Percentiles rank a stretch among this genome's conserved stretches.
phyloP scores from a whole-genome alignment of 2,113 vertebrate genomes.

The Nyctibius bracteatus region DNA sequence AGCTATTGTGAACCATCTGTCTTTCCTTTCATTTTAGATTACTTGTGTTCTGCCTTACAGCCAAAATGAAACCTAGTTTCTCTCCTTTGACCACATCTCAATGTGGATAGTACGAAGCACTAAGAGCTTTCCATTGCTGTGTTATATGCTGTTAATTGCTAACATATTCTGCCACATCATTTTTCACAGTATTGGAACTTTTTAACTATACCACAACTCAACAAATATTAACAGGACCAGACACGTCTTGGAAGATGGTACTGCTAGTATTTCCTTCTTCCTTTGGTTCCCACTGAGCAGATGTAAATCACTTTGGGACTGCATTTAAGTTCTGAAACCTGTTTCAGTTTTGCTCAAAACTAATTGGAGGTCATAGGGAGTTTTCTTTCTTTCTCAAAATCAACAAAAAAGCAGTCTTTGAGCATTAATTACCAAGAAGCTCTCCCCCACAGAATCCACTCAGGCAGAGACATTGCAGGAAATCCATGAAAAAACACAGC shows the following conservation, averaged over 20 bases:
- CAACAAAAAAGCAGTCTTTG: neutral
- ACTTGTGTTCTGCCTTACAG: conserved; percentile 58
- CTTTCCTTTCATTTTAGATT: conserved; percentile 41
- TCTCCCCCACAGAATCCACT: neutral
- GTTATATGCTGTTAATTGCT: conserved; percentile 57
- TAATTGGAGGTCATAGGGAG: conserved; percentile 31
- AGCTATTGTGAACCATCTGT: neutral
- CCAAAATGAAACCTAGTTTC: conserved; percentile 60
- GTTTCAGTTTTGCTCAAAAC: conserved; percentile 42
- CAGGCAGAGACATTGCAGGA: neutral
- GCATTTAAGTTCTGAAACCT: conserved; percentile 42
- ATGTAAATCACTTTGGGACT: conserved; percentile 39
- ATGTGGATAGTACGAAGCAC: conserved; percentile 30
- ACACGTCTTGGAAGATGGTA: conserved; percentile 40
- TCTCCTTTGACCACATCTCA: conserved; percentile 55
- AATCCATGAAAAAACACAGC: neutral
- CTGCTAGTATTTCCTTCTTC: conserved; percentile 33
- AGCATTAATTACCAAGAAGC: conserved; percentile 23
- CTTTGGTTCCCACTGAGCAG: conserved; percentile 36
- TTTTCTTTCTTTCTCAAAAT: conserved; percentile 6
- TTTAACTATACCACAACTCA: conserved; percentile 46
- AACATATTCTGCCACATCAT: conserved; percentile 55
- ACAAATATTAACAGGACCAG: conserved; percentile 46
- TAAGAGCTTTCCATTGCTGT: conserved; percentile 47
- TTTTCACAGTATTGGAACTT: conserved; percentile 48